Base-by-base conservation (phyloP, 2,113 vertebrate genomes). In the Nanorana parkeri region DNA sequence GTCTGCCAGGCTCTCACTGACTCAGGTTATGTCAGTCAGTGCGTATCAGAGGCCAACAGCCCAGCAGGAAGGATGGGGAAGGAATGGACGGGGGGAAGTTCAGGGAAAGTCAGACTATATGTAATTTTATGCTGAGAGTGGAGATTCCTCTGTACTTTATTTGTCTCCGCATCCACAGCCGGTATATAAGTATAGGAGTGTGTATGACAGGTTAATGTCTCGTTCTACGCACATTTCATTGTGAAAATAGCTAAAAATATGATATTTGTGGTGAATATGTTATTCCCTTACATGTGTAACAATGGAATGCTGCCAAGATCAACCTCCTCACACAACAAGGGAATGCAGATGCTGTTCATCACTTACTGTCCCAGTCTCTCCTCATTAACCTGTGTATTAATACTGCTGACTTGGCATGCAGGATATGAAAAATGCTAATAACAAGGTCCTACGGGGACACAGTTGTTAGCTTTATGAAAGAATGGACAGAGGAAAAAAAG, bases 21-120 rank as follows among this genome's bases (percentile, higher is more conserved):
- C 56, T 5, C 56, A 68, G 65, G 77, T 68, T 68, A 79, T 68
- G 65, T 79, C 77, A 79, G 64, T 78, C 61, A 66, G 17, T 79
- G 65, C 47, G 54, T 79, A 79, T 68, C 65, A 58, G 21, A 68
- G 64, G 41, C 66, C 47, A 28, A 13, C n/a, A 78, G 51, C 64
- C 21, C 64, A 56, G 77, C 63, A 78, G 64, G 77, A 68, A 68
- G 64, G 65, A 54, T 79, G 64, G 52, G 65, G 52, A 68, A 60
- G 72, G 72, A 60, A 32, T 41, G 56, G 41, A 60, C 28, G 32
- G 15, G n/a, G 29, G 55, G 55, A 75, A 75, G 29, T 75, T 36
- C 55, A 75, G 29, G 19, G n/a, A 61, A 75, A 61, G 72, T 75
- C 52, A 75, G 28, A 75, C 72, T 73, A 24, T 56, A 52, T 73